These are phyloP conservation scores for Camelus bactrianus DNA, from an alignment of 2,113 vertebrate species.

Conservation along the genomic window DNA sequence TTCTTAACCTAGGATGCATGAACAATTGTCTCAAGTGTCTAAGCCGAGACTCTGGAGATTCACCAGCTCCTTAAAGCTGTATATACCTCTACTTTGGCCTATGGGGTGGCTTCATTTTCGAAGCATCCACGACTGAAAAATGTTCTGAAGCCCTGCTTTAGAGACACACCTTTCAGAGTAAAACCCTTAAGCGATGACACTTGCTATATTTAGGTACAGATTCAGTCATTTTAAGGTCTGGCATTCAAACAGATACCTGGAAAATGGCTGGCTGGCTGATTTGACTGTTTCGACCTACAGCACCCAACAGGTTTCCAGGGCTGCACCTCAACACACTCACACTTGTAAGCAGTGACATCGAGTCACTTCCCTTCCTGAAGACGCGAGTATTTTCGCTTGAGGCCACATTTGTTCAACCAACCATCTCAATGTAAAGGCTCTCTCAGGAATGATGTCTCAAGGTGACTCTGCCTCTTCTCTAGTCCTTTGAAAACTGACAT, in stretches of 20 bases:
- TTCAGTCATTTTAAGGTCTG: not conserved
- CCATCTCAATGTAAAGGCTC: not conserved
- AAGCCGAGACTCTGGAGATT: not conserved
- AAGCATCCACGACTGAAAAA: not conserved
- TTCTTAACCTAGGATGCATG: not conserved
- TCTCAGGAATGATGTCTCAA: not conserved
- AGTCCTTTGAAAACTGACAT: not conserved
- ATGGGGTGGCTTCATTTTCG: not conserved
- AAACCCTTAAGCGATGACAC: not conserved
- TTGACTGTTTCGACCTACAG: not conserved
- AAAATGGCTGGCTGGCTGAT: not conserved
- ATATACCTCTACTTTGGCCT: not conserved
- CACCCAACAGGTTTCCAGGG: not conserved
- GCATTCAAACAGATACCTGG: not conserved
- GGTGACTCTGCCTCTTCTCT: not conserved
- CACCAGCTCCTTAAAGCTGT: not conserved
- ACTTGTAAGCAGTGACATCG: not conserved
- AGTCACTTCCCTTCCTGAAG: not conserved
- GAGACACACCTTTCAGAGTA: not conserved
- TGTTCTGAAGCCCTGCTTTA: not conserved
- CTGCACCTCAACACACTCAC: accelerated
- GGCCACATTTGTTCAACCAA: not conserved
- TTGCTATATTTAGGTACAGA: not conserved
- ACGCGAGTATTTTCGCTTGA: not conserved
- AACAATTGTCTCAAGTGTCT: not conserved